Evolutionary conservation across 2,797 vertebrate genomes (phyloP).

Genomic region (Brotula barbata): DNA sequence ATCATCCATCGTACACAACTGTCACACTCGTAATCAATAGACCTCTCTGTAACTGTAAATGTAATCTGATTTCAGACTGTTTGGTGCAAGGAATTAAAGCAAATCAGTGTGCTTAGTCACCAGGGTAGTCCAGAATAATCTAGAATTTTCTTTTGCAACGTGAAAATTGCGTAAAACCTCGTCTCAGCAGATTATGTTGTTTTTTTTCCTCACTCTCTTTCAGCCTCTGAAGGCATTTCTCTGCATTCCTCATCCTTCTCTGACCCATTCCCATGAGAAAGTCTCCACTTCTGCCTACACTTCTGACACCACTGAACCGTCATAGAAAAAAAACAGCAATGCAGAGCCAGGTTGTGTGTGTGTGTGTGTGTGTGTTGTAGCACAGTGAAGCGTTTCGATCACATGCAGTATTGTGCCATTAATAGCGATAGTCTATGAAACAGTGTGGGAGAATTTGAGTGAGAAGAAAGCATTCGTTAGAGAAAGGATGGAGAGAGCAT

Average conservation of each 20-base stretch:
- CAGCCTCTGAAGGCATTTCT: constrained; percentile 45
- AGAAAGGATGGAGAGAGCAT: too few species aligned
- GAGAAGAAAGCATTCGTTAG: too few species aligned
- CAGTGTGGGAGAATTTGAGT: too few species aligned
- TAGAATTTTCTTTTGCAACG: constrained; percentile 49
- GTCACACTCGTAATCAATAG: too few species aligned
- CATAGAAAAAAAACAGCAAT: too few species aligned
- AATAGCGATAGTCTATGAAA: too few species aligned
- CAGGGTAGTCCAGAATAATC: not conserved
- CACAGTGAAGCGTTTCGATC: too few species aligned
- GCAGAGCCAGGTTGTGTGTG: too few species aligned
- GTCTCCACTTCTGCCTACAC: constrained; percentile 47
- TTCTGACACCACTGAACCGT: constrained; percentile 35
- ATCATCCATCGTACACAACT: too few species aligned
- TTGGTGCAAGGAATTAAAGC: constrained; percentile 28
- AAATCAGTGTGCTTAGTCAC: constrained; percentile 24
- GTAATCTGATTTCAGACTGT: constrained; percentile 38
- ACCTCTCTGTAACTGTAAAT: constrained; percentile 13
- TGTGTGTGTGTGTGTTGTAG: constrained; percentile 20
- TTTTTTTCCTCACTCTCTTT: constrained; percentile 22
- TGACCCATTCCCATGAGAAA: constrained; percentile 72
- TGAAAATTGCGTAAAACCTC: constrained; percentile 62
- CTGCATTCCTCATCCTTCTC: constrained; percentile 49
- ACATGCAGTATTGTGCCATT: too few species aligned
- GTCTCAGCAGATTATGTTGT: constrained; percentile 58